Evolutionary conservation across 92 coral and sea anemone genomes (phyloP).

Genomic region (Desmophyllum pertusum): DNA sequence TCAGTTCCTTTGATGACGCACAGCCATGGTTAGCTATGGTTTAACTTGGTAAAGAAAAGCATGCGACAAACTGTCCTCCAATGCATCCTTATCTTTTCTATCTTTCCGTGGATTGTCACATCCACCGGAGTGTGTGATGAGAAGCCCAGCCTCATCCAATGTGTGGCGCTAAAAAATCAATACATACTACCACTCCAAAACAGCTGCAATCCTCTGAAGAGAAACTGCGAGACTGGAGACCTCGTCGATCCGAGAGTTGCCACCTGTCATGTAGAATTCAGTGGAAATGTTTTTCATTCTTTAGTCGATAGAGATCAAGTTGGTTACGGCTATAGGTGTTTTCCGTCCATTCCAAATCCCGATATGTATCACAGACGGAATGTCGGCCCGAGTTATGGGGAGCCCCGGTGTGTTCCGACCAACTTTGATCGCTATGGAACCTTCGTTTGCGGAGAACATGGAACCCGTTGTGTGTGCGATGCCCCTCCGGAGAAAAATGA

Average conservation of each 20-base stretch:
- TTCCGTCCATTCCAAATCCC: constrained; percentile 67
- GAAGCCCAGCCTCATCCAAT: constrained; percentile 81
- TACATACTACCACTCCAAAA: constrained; percentile 78
- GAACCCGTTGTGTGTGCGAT: constrained; percentile 94
- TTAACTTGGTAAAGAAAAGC: neutral
- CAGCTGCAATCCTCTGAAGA: constrained; percentile 77
- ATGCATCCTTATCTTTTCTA: neutral
- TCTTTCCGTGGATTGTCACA: constrained; percentile 18
- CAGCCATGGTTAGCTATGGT: neutral
- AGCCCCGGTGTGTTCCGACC: constrained; percentile 82
- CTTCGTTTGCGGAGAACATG: constrained; percentile 86
- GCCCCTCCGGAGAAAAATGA: constrained; percentile 72
- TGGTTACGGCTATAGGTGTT: constrained; percentile 70
- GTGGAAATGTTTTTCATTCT: constrained; percentile 68
- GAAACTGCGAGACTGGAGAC: constrained; percentile 87
- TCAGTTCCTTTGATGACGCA: constrained; percentile 18
- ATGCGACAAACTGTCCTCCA: neutral
- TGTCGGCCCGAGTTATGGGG: constrained; percentile 79
- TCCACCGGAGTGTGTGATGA: constrained; percentile 72
- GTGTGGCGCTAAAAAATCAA: constrained; percentile 82
- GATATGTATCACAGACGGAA: constrained; percentile 66
- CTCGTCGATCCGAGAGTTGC: constrained; percentile 84
- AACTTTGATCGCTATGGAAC: constrained; percentile 32
- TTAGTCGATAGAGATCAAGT: constrained; percentile 46
- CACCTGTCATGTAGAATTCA: constrained; percentile 61